These are phyloP conservation scores for Clostera curtula DNA, from an alignment of 2,888 invertebrate species.

Conservation along the genomic window DNA sequence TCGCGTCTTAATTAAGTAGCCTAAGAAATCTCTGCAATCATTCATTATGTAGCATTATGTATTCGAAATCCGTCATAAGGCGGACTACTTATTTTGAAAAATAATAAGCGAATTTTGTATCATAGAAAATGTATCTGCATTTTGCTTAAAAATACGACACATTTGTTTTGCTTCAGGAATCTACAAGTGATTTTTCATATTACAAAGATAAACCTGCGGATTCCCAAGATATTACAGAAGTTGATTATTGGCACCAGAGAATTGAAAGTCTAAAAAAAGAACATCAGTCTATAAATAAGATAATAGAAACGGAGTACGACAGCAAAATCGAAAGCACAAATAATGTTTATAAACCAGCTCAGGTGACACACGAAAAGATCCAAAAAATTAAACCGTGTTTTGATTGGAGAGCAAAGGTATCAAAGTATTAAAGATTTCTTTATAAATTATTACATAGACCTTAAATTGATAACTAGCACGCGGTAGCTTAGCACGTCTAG, in stretches of 20 bases:
- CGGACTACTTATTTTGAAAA: no score
- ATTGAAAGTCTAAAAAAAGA: conserved; percentile 55
- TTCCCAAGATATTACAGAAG: conserved; percentile 29
- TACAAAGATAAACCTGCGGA: conserved; percentile 29
- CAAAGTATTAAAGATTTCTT: not conserved
- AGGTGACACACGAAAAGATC: conserved; percentile 39
- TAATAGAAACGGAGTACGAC: conserved; percentile 56
- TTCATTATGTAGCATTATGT: no score
- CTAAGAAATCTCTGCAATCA: no score
- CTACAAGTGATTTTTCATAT: conserved; percentile 29
- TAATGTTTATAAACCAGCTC: conserved; percentile 34
- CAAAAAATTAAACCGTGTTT: conserved; percentile 55
- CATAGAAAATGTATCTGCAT: no score
- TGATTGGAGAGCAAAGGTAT: conserved; percentile 54
- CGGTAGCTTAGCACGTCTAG: no score
- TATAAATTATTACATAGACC: not conserved
- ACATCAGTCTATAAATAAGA: conserved; percentile 56
- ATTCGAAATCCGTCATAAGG: no score
- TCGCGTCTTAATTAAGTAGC: no score
- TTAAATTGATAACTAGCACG: not conserved
- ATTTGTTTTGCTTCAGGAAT: conserved; percentile 28
- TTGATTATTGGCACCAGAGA: conserved; percentile 56
- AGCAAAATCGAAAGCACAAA: conserved; percentile 47
- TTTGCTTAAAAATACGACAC: not conserved
- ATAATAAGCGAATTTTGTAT: no score